A percentile compares a stretch with the other conserved stretches of the same genome.
Evolutionary conservation across 1,140 invertebrate genomes (phyloP).

Genomic region (Platyscapa corneri): DNA sequence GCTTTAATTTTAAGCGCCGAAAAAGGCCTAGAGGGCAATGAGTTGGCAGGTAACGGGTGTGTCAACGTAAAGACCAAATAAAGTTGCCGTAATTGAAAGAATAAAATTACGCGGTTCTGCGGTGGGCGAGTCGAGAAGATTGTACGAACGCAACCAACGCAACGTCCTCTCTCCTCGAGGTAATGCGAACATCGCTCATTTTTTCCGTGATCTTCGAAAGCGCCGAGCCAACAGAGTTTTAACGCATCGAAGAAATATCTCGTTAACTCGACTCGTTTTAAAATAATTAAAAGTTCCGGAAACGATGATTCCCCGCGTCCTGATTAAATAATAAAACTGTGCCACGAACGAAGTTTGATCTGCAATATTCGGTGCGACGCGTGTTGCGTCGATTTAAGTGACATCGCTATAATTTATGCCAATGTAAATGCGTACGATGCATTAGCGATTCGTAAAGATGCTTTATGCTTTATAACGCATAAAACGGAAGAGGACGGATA

Average conservation of each 20-base stretch:
- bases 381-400: no score
- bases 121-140: not conserved
- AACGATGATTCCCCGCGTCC: no score
- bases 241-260: not conserved
- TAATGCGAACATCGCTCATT: not conserved
- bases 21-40: slow-evolving; percentile 11
- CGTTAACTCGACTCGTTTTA: no score
- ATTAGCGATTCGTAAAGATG: no score
- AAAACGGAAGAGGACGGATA: no score
- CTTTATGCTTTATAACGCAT: no score
- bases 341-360: no score
- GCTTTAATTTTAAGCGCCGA: slow-evolving; percentile 1
- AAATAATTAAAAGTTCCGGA: no score
- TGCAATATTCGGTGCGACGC: no score
- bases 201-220: not conserved
- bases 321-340: no score
- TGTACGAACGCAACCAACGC: not conserved
- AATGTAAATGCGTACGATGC: no score
- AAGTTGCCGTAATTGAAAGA: slow-evolving; percentile 38
- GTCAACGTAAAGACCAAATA: slow-evolving; percentile 27
- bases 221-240: not conserved
- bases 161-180: not conserved
- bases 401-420: no score
- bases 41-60: slow-evolving; percentile 26
- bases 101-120: slow-evolving; percentile 1